Percentiles rank a stretch among this genome's conserved stretches.
phyloP scores from a whole-genome alignment of 2,113 vertebrate genomes.

The Arenaria interpres region DNA sequence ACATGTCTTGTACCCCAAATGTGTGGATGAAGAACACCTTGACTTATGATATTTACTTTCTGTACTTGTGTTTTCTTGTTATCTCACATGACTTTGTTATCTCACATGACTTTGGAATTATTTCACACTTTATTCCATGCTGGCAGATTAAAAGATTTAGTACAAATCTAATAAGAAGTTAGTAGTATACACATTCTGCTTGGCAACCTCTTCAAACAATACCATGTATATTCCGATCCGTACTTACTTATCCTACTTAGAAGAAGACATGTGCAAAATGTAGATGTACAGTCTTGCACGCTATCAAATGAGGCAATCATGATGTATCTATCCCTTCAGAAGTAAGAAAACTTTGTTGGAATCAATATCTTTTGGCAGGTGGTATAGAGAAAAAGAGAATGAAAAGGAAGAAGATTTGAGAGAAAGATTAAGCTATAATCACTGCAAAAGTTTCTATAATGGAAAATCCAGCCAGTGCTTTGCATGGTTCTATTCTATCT shows the following conservation, averaged over 20 bases:
- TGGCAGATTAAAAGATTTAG: background rate
- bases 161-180: background rate
- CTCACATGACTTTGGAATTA: background rate
- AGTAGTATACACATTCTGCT: background rate
- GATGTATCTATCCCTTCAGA: background rate
- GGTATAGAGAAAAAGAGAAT: background rate
- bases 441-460: slow-evolving; percentile 49
- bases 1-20: background rate
- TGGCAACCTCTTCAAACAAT: background rate
- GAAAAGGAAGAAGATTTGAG: slow-evolving; percentile 17
- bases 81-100: background rate
- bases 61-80: background rate
- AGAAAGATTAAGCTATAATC: slow-evolving; percentile 69
- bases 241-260: slow-evolving; percentile 9
- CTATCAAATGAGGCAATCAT: background rate
- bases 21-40: background rate
- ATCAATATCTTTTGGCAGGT: slow-evolving; percentile 26
- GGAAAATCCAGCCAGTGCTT: slow-evolving; percentile 52
- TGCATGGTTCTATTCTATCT: slow-evolving; percentile 62
- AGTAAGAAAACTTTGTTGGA: background rate
- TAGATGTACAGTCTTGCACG: background rate
- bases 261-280: background rate
- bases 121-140: background rate
- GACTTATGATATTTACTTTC: background rate
- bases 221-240: background rate